Evolutionary conservation across 2,888 invertebrate genomes (phyloP), one percentile per base, ranked within the genome.

Genomic region (Tillus elongatus): DNA sequence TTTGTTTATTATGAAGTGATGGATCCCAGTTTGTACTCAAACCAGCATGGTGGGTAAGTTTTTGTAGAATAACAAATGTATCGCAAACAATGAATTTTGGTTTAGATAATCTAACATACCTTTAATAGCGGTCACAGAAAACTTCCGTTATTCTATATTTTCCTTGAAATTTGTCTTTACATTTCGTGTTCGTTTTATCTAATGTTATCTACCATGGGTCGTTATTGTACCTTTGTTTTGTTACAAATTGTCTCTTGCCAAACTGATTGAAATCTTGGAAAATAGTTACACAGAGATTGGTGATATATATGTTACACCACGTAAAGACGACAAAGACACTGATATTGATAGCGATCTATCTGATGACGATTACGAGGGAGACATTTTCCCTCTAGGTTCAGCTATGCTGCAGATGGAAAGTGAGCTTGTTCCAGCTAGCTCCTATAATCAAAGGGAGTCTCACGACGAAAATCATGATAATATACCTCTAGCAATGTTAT

Each of bases 281-380:
- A 29, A 38, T 15, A 24, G 13, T 33, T 28, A 38, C 30, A 13
- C 31, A 24, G 10, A 16, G 12, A 24, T 9, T 19, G 36, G 31
- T n/a, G 26, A 36, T 36, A 36, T 36, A 15, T 36, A 36, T 19
- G 19, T 36, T 13, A 36, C 31, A 19, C 36, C 36, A 11, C 39
- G 31, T 30, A 8, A 15, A 35, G 31, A 34, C 26, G 38, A 34
- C n/a, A 26, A 8, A 30, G 34, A 39, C 19, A 39, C 39, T 15
- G 39, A 39, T 24, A 13, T 16, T 15, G 39, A 39, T 24, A 39
- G 38, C 29, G 38, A 38, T 14, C 11, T 33, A 14, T 38, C 33
- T 12, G 38, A 38, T 38, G 38, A 38, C 13, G 38, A 38, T n/a
- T 27, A 38, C 11, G 28, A 29, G 4, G 30, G 28, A n/a, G 30